phyloP scores from a whole-genome alignment of 64 coral and sea anemone species.

The Platygyra sinensis region DNA sequence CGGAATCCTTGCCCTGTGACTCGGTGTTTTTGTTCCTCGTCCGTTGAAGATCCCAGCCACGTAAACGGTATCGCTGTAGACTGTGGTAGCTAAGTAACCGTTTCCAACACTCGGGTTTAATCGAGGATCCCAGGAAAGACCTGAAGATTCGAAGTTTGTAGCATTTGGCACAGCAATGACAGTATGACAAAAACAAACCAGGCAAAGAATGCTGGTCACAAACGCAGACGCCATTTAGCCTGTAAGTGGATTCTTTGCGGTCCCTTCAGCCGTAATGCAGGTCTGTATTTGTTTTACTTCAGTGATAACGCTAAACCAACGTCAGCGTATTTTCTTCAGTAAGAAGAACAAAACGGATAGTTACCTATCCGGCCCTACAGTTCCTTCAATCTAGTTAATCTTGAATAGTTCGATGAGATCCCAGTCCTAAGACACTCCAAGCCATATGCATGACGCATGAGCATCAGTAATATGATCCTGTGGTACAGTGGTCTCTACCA shows the following conservation, averaged over 20 bases:
- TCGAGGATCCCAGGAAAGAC: constrained; percentile 42
- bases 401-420: too few relatives aligned
- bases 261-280: background rate
- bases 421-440: too few relatives aligned
- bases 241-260: background rate
- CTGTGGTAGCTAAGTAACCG: constrained; percentile 84
- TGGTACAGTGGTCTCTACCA: too few relatives aligned
- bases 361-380: background rate
- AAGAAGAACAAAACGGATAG: too few relatives aligned
- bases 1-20: constrained; percentile 91
- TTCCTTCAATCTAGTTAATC: background rate
- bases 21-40: constrained; percentile 66
- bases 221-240: background rate
- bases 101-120: constrained; percentile 94
- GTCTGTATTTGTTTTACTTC: background rate
- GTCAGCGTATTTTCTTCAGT: background rate
- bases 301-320: background rate
- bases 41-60: constrained; percentile 93
- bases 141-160: constrained; percentile 70
- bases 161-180: constrained; percentile 32
- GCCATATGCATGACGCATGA: too few relatives aligned
- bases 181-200: constrained; percentile 16
- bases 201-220: background rate
- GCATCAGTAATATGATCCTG: too few relatives aligned
- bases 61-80: constrained; percentile 82